Evolutionary conservation across 2,888 invertebrate genomes (phyloP).

Genomic region (Nephrotoma appendiculata): DNA sequence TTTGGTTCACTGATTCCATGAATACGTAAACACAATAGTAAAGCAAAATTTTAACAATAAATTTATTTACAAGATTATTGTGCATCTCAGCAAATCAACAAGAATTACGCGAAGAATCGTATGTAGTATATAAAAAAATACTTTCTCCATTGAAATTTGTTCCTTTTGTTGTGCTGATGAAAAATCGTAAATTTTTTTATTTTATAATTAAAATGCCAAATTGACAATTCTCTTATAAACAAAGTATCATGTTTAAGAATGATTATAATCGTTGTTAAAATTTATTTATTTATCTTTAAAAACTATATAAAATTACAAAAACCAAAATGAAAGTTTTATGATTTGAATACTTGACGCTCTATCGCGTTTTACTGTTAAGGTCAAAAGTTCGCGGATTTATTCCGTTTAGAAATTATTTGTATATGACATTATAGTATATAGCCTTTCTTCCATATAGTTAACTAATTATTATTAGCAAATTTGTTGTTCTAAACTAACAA

Average conservation of each 20-base stretch:
- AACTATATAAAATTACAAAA: neutral
- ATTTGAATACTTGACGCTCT: neutral
- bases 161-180: neutral
- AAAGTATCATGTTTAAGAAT: neutral
- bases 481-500: neutral
- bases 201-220: neutral
- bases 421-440: neutral
- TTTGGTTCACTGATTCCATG: neutral
- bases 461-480: neutral
- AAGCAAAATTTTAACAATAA: neutral
- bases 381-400: neutral
- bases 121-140: neutral
- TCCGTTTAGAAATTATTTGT: neutral
- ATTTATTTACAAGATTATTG: too few species aligned
- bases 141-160: neutral
- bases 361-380: neutral
- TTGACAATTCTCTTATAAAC: neutral
- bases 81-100: neutral
- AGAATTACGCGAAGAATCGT: neutral
- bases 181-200: neutral
- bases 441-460: neutral
- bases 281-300: neutral
- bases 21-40: neutral
- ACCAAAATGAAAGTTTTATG: neutral
- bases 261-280: neutral